These are phyloP conservation scores for Haemorhous mexicanus DNA, from an alignment of 2,113 vertebrate species.

Conservation along the genomic window DNA sequence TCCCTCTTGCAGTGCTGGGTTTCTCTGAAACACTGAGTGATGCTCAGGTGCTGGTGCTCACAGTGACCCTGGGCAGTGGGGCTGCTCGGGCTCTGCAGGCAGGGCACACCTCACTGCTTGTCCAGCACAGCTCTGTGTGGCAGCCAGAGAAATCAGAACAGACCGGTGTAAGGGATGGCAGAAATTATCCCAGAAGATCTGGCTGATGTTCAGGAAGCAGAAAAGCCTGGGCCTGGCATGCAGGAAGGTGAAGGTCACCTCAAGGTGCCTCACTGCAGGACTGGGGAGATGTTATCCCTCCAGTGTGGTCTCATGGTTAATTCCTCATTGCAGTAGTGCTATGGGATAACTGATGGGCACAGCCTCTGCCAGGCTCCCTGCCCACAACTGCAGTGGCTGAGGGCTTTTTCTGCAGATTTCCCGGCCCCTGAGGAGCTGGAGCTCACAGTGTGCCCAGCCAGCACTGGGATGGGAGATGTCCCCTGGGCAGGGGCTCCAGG, in stretches of 20 bases:
- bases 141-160: accelerated
- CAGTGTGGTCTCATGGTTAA: background rate
- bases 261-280: background rate
- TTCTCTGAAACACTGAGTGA: background rate
- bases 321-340: background rate
- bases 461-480: background rate
- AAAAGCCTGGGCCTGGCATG: background rate
- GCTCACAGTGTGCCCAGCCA: background rate
- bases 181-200: background rate
- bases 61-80: background rate
- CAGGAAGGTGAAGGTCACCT: background rate
- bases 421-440: background rate
- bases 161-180: background rate
- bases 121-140: background rate
- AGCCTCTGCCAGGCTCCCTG: background rate
- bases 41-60: accelerated
- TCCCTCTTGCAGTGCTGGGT: background rate
- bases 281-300: background rate
- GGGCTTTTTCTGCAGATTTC: background rate
- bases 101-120: background rate
- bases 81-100: background rate
- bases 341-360: background rate
- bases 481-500: background rate
- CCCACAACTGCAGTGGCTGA: background rate
- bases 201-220: background rate